Conservation (phyloP, 2,797 vertebrate species). For the Emydoidea blandingii region DNA sequence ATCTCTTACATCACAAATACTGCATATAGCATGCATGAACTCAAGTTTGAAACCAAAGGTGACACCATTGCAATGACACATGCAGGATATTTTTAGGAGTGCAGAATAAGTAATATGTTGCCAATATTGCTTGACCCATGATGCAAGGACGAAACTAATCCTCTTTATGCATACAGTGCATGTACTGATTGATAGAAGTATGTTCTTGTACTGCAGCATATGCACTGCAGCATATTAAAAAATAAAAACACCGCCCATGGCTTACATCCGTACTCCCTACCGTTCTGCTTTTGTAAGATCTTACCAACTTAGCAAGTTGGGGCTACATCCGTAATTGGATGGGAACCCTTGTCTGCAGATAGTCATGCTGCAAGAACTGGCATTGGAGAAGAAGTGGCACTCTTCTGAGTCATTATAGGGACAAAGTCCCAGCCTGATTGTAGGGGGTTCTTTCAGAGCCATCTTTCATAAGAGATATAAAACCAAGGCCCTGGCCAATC, state of each 20-base stretch:
- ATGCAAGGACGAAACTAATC: slow-evolving; percentile 27
- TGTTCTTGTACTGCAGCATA: neutral
- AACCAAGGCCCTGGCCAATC: slow-evolving; percentile 34
- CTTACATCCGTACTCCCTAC: neutral
- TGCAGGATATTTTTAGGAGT: slow-evolving; percentile 57
- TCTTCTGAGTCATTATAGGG: slow-evolving; percentile 36
- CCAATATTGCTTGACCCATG: neutral
- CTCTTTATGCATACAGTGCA: neutral
- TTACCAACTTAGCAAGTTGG: neutral
- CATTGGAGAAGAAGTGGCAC: neutral
- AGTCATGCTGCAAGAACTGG: neutral
- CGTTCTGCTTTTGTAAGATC: rapidly evolving
- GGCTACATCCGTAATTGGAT: neutral
- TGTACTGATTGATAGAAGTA: neutral
- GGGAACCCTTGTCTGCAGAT: neutral
- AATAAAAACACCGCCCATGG: neutral
- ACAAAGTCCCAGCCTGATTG: neutral
- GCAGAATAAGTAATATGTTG: neutral
- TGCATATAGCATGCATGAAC: slow-evolving; percentile 25
- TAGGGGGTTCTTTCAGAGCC: neutral
- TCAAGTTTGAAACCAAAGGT: slow-evolving; percentile 18
- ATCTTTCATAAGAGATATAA: neutral
- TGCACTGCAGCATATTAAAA: neutral
- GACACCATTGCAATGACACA: slow-evolving; percentile 26
- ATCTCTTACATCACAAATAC: neutral